Percentiles rank a stretch among this genome's conserved stretches.
These are phyloP conservation scores for Folsomia candida DNA, from an alignment of 2,888 invertebrate species.

Conservation along the genomic window DNA sequence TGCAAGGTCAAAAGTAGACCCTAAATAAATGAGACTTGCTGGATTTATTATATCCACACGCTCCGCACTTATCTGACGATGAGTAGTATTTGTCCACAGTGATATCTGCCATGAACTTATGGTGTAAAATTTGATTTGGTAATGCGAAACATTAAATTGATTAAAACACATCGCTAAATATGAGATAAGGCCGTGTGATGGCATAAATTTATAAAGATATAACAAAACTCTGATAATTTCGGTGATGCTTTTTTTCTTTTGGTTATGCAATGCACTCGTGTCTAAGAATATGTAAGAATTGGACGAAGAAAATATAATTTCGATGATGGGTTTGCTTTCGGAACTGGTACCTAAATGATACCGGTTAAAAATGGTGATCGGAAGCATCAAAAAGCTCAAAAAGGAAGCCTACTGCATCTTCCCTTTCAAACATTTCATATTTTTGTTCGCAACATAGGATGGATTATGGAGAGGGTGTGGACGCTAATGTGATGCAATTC, in stretches of 20 bases:
- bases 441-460: too few species aligned
- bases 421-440: not conserved
- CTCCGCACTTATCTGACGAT: too few species aligned
- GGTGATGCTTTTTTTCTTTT: too few species aligned
- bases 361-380: constrained; percentile 8
- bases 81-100: too few species aligned
- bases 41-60: too few species aligned
- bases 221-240: too few species aligned
- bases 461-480: not conserved
- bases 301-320: not conserved
- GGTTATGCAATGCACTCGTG: too few species aligned
- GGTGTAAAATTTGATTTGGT: not conserved
- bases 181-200: not conserved
- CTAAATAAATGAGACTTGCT: too few species aligned
- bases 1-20: not conserved
- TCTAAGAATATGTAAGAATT: not conserved
- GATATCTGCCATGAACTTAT: not conserved
- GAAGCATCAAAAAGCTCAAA: constrained; percentile 11
- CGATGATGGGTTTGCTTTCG: not conserved
- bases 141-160: not conserved
- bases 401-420: constrained; percentile 14
- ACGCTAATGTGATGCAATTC: constrained; percentile 15
- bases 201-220: not conserved
- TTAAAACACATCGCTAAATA: not conserved
- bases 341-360: not conserved